Evolutionary conservation across 1,140 invertebrate genomes (phyloP), one percentile per base, ranked within the genome.

Genomic region (Drosophila tsacasi): DNA sequence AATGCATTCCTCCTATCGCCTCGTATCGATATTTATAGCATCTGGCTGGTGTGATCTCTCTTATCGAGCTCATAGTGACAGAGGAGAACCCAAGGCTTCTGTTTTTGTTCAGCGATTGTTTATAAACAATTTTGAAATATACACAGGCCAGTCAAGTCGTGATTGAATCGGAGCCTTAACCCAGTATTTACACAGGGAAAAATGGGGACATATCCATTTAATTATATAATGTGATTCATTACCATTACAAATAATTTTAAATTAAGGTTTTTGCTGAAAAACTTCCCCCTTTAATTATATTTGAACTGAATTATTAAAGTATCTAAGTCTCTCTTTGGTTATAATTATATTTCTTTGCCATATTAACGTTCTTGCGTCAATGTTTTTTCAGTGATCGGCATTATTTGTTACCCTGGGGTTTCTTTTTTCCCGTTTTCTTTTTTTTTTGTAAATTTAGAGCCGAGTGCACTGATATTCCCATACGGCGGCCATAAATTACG

Each of bases 401-500:
- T 39, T 55, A 32, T 55, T 55, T 55, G 13, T 37, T 55, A 10
- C 12, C 73, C 42, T 59, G 13, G 21, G 21, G 52, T 23, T 19
- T n/a, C 27, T 8, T n/a, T 30, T 40, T 10, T 13, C 27, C 13
- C 27, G 12, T 37, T 25, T 5, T 37, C 35, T 52, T 32, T n/a
- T 4, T 19, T 57, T 52, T 55, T 80, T 50, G 79, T 86, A 86
- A 86, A 79, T 86, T 86, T 86, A 86, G 83, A 86, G 54, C 78
- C 46, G 67, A 83, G 71, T 72, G 78, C 84, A 89, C 87, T 89
- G 84, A 87, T 87, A 87, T 89, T 87, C 84, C 84, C 84, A 87
- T 87, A 79, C 84, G 84, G 83, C 58, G 69, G 73, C 73, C 73
- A 87, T 87, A 87, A 87, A 87, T 87, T 84, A 87, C 81, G 81